These are phyloP conservation scores for Macrophya alboannulata DNA, from an alignment of 2,888 invertebrate species.

Conservation along the genomic window DNA sequence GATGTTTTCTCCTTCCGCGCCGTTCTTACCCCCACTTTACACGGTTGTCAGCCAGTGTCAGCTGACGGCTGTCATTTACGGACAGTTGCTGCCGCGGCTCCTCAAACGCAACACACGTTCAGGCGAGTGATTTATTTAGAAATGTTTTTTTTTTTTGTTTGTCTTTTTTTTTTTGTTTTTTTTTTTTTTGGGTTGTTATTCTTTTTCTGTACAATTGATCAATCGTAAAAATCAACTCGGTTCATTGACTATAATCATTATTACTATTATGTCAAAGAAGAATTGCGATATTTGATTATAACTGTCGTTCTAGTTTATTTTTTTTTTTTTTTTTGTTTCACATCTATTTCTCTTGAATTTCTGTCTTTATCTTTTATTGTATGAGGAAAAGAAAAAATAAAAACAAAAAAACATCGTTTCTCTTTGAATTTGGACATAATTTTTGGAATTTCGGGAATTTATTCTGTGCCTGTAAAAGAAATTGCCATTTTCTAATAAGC, in stretches of 20 bases:
- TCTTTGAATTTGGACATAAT: neutral
- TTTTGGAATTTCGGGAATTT: too few species aligned
- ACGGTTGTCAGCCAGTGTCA: conserved; percentile 65
- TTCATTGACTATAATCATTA: neutral
- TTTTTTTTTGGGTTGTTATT: neutral
- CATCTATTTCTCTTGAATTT: neutral
- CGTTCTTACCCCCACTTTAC: conserved; percentile 58
- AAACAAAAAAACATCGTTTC: too few species aligned
- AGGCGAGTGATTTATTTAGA: conserved; percentile 67
- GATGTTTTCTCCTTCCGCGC: conserved; percentile 58
- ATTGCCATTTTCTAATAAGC: neutral
- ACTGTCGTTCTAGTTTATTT: neutral
- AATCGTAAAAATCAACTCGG: neutral
- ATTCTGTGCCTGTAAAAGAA: neutral
- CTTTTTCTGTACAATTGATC: neutral
- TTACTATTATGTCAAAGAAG: too few species aligned
- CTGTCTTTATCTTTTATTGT: neutral
- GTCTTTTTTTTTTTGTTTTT: too few species aligned
- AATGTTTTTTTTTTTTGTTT: neutral
- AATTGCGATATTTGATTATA: neutral
- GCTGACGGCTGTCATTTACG: conserved; percentile 70
- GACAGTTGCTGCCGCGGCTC: conserved; percentile 75
- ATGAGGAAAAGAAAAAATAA: neutral
- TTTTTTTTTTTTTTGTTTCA: neutral
- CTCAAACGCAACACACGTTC: conserved; percentile 71